phyloP scores from a whole-genome alignment of 2,797 vertebrate genomes.

The Clarias pachynema region DNA sequence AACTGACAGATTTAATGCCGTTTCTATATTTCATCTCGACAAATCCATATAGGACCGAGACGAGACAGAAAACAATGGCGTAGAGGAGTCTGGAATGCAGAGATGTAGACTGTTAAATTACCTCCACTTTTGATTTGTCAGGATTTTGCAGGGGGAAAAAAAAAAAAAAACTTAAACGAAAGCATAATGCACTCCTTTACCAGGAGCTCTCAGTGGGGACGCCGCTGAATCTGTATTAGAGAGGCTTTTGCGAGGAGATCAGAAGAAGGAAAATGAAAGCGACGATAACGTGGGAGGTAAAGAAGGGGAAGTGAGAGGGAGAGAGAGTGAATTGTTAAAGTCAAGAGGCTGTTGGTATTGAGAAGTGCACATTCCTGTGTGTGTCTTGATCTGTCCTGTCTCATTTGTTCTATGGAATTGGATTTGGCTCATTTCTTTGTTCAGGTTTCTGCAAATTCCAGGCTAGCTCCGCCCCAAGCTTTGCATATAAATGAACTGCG shows the following conservation, averaged over 20 bases:
- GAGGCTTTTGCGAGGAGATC: not conserved
- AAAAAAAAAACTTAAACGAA: not conserved
- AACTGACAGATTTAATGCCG: conserved; percentile 19
- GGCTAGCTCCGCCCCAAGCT: not conserved
- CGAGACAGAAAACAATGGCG: not conserved
- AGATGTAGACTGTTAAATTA: not conserved
- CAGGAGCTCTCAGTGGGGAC: not conserved
- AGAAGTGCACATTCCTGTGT: conserved; percentile 66
- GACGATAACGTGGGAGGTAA: conserved; percentile 3
- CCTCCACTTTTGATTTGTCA: conserved; percentile 7
- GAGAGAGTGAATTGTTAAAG: conserved; percentile 20
- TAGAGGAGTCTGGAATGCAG: not conserved
- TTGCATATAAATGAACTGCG: not conserved
- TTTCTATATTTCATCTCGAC: conserved; percentile 1
- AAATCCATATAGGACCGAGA: not conserved
- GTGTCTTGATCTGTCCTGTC: conserved; percentile 23
- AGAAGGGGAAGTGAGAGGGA: not conserved
- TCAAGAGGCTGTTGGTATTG: conserved; percentile 43
- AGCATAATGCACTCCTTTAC: not conserved
- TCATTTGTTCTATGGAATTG: too few relatives aligned
- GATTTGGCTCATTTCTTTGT: not conserved
- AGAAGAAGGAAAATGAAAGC: conserved; percentile 1
- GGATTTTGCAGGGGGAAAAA: not conserved
- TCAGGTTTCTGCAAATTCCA: not conserved
- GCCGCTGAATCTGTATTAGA: conserved; percentile 14